Percentiles rank a stretch among this genome's conserved stretches.
Conservation (phyloP, 2,888 invertebrate species). For the Leptopilina drosophilae region DNA sequence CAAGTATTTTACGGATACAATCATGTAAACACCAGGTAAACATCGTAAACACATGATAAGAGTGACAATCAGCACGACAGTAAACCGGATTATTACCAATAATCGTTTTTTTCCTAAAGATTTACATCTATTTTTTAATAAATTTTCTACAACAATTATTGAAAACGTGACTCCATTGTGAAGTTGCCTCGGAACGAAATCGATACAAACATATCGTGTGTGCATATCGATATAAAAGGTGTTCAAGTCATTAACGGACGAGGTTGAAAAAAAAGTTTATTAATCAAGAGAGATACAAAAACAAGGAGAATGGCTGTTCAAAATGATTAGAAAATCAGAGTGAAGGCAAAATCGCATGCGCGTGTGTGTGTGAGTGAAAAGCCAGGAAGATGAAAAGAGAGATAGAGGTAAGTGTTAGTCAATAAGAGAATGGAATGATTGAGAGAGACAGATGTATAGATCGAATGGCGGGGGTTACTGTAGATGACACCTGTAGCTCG, state of each 20-base stretch:
- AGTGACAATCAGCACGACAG: too few species aligned
- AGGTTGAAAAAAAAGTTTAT: not conserved
- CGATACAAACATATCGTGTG: too few species aligned
- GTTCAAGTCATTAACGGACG: slow-evolving; percentile 4
- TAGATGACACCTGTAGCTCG: slow-evolving; percentile 73
- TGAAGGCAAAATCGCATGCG: slow-evolving; percentile 44
- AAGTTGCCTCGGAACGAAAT: too few species aligned
- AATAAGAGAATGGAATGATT: slow-evolving; percentile 34
- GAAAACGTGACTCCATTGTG: too few species aligned
- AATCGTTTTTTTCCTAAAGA: too few species aligned
- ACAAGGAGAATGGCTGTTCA: not conserved
- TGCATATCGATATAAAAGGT: too few species aligned
- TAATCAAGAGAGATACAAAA: slow-evolving; percentile 2
- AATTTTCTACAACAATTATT: too few species aligned
- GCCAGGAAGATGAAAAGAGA: slow-evolving; percentile 49
- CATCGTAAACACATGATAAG: too few species aligned
- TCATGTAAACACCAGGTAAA: too few species aligned
- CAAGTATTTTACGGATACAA: too few species aligned
- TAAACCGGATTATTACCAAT: too few species aligned
- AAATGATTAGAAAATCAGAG: slow-evolving; percentile 30
- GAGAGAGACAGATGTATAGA: slow-evolving; percentile 26
- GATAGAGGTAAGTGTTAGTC: slow-evolving; percentile 20
- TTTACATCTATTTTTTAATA: too few species aligned
- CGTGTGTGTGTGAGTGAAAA: slow-evolving; percentile 29
- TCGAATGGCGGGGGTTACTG: slow-evolving; percentile 46